Percentiles rank a stretch among this genome's conserved stretches.
These are phyloP conservation scores for Cheirogaleus major DNA, from an alignment of 2,797 vertebrate species.

Conservation along the genomic window DNA sequence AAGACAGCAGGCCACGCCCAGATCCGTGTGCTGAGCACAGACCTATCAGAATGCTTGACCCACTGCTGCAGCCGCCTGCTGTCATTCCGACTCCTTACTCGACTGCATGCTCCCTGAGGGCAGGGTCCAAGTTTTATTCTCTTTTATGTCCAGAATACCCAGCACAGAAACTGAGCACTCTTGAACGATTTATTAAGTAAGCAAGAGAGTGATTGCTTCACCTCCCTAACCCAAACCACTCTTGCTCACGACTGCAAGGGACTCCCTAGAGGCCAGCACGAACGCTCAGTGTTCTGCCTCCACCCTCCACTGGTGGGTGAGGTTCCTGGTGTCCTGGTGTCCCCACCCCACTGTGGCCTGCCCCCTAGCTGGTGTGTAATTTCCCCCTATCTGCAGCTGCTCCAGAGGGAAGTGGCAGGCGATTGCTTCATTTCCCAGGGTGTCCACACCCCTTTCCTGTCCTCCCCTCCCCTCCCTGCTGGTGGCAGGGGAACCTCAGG, in stretches of 20 bases:
- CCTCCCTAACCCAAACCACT: not conserved
- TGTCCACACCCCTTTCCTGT: constrained; percentile 46
- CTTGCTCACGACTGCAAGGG: not conserved
- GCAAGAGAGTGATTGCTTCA: accelerated
- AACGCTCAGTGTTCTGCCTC: not conserved
- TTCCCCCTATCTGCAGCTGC: not conserved
- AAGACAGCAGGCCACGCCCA: not conserved
- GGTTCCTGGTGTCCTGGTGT: not conserved
- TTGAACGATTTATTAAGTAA: not conserved
- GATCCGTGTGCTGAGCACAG: not conserved
- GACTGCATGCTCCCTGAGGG: not conserved
- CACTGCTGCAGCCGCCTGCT: not conserved
- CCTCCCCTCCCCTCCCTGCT: not conserved
- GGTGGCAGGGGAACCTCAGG: not conserved
- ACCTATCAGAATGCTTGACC: too few relatives aligned
- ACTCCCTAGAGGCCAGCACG: not conserved
- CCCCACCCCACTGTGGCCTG: not conserved
- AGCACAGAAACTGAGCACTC: not conserved
- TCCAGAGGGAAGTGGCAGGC: constrained; percentile 41
- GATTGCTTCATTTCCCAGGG: constrained; percentile 56
- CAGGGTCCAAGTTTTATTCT: not conserved
- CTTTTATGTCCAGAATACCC: not conserved
- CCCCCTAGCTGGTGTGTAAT: not conserved
- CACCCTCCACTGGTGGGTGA: too few relatives aligned
- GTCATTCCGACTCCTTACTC: not conserved